Conservation (phyloP, 2,113 vertebrate genomes). For the Telmatochromis sp. region DNA sequence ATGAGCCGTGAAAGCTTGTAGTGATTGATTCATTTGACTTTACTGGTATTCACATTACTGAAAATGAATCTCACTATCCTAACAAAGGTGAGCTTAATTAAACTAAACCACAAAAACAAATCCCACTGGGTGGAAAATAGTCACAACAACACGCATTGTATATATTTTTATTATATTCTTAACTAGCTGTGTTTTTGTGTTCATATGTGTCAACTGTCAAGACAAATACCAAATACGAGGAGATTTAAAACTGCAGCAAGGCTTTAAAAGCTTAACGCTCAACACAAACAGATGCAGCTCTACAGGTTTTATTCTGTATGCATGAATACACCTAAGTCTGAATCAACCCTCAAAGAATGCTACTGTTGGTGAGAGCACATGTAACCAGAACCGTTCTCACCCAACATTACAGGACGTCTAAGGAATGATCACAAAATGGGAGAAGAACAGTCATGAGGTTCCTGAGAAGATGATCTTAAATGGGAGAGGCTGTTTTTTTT, state of each 20-base stretch:
- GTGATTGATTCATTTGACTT: neutral
- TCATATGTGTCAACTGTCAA: neutral
- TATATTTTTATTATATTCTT: neutral
- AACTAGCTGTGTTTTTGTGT: neutral
- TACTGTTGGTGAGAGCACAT: neutral
- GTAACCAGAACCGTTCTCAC: rapidly evolving
- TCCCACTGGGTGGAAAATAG: neutral
- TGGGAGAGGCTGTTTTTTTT: neutral
- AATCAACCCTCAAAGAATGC: neutral
- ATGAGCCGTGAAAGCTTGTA: neutral
- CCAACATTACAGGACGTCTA: neutral
- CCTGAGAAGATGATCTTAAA: neutral
- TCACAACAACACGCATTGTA: neutral
- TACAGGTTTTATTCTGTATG: neutral
- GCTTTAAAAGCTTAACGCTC: neutral
- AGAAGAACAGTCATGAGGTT: neutral
- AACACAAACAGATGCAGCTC: neutral
- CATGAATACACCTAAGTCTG: too few species aligned
- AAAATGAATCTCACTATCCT: rapidly evolving
- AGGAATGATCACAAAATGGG: neutral
- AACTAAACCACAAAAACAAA: neutral
- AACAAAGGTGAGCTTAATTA: neutral
- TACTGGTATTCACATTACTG: neutral
- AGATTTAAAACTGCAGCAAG: neutral
- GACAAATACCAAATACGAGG: neutral